Base-by-base conservation (phyloP, 92 coral and sea anemone species). In the Ricordea florida region DNA sequence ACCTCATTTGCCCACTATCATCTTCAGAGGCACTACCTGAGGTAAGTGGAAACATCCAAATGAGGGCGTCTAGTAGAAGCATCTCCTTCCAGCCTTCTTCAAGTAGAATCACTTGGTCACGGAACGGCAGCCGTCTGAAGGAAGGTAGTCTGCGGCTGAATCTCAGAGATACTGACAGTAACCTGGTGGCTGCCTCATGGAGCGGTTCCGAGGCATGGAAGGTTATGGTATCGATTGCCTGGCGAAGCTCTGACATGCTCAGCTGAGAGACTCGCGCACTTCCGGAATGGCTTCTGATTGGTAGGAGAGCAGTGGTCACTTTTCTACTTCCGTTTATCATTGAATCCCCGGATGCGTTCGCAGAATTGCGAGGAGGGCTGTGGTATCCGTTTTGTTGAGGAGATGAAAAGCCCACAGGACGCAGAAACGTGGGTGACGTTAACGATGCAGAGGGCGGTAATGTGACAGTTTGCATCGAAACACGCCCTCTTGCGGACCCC, bases 11-110 rank as follows among this genome's bases (percentile, higher is more conserved):
- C 32, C 50, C 66, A 35, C 66, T 72, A 43, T 79, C 72, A 28
- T 67, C 38, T 21, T 62, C 89, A 29, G 74, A 22, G 34, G 84
- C 57, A 27, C 50, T 80, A 26, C 72, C 82, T 24, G 92, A 55
- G 20, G 87, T 37, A 7, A 88, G 76, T 13, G 97, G 90, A 62
- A 92, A 77, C 41, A 77, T 85, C 96, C 93, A 96, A 85, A 82
- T 77, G 23, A 93, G 97, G 43, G 99, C 97, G 80, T 92, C 97
- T 72, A 96, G 42, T 7, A 96, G 88, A 26, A 96, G 86, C 85
- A 89, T 65, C 63, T 96, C 97, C 45, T 78, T 89, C 99, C 99
- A 96, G 57, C 93, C 83, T 40, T 96, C 99, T 55, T 96, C 98
- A 52, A 96, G 80, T 2, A 96, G 91, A 22, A 96, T 96, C 9